Percentiles rank a stretch among this genome's conserved stretches.
phyloP scores from a whole-genome alignment of 2,797 vertebrate species.

The Malurus leucopterus region DNA sequence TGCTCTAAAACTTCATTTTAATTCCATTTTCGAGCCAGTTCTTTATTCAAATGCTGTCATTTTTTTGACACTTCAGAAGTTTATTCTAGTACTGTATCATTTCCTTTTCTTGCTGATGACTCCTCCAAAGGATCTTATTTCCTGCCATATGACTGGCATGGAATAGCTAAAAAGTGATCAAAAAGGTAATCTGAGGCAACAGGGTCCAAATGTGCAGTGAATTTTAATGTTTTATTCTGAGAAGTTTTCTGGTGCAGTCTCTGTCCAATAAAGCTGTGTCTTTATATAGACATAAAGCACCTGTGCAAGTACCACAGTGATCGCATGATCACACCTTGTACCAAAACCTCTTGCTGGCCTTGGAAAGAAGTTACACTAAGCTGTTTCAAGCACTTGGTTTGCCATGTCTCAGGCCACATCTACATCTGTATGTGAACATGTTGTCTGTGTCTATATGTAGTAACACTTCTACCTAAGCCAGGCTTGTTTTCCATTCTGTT shows the following conservation, averaged over 20 bases:
- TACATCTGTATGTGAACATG: background rate
- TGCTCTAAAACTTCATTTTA: conserved; percentile 10
- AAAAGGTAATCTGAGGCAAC: background rate
- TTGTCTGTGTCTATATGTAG: background rate
- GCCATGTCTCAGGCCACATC: accelerated
- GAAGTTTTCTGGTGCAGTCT: background rate
- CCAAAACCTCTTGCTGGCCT: background rate
- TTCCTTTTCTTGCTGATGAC: background rate
- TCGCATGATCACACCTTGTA: background rate
- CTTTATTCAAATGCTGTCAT: conserved; percentile 14
- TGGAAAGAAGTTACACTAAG: background rate
- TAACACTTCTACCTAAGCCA: background rate
- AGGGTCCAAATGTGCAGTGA: background rate
- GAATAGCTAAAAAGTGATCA: background rate
- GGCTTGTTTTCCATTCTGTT: background rate
- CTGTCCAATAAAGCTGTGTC: background rate
- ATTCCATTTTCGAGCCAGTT: conserved; percentile 2
- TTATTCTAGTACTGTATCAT: conserved; percentile 36
- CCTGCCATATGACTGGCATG: background rate
- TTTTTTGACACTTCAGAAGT: conserved; percentile 11
- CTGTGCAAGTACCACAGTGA: background rate
- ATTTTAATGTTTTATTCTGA: background rate
- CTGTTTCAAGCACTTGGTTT: background rate
- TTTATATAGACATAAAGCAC: background rate
- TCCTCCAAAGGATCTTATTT: background rate